These are phyloP conservation scores for Lumbricus terrestris DNA, from an alignment of 2,888 invertebrate genomes.

Conservation along the genomic window DNA sequence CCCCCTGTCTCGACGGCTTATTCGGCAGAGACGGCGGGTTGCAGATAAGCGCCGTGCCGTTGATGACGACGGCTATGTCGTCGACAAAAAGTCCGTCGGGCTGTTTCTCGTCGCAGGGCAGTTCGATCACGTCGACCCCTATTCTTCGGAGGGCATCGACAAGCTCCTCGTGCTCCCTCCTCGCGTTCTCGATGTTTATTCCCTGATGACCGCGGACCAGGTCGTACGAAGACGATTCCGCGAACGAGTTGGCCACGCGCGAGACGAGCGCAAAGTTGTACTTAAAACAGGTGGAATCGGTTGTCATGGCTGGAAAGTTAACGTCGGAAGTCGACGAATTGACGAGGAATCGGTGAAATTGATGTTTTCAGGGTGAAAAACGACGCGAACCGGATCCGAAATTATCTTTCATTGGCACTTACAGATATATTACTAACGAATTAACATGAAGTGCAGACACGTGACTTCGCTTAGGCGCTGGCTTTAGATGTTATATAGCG, in stretches of 20 bases:
- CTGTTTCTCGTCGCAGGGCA: conserved; percentile 80
- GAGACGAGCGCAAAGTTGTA: conserved; percentile 43
- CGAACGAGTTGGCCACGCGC: conserved; percentile 41
- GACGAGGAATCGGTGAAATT: not conserved
- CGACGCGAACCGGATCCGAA: not conserved
- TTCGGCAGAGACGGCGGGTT: conserved; percentile 59
- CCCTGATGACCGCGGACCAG: conserved; percentile 28
- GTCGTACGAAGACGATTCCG: conserved; percentile 39
- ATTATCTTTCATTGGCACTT: not conserved
- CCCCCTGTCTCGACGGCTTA: conserved; percentile 70
- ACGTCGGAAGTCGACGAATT: not conserved
- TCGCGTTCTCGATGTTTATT: conserved; percentile 72
- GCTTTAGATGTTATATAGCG: not conserved
- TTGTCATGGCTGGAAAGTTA: not conserved
- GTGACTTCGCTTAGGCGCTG: not conserved
- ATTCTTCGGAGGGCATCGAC: conserved; percentile 72
- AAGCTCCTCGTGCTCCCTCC: conserved; percentile 82
- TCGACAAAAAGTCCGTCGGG: conserved; percentile 85
- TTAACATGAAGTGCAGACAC: not conserved
- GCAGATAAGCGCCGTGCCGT: conserved; percentile 82
- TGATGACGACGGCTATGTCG: conserved; percentile 85
- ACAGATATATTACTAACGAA: not conserved
- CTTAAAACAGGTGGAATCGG: conserved; percentile 37
- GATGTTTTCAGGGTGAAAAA: not conserved
- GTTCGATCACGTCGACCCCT: conserved; percentile 80